Conservation (phyloP, 2,888 invertebrate genomes). For the Lycocerus yunnanus region DNA sequence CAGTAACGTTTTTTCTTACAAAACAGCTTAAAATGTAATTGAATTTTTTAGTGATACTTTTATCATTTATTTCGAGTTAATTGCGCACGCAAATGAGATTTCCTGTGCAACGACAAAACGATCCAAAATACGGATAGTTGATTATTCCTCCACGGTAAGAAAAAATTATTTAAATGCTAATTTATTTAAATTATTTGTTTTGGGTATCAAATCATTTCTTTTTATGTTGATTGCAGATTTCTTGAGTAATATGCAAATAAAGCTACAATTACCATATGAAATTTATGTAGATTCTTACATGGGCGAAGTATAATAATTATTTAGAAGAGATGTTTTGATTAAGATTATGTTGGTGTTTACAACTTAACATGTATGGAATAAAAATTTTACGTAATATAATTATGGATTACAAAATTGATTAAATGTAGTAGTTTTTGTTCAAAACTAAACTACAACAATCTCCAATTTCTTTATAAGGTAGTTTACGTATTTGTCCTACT, state of each 20-base stretch:
- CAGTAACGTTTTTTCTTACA: conserved; percentile 22
- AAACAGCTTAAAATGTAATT: conserved; percentile 21
- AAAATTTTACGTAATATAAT: not conserved
- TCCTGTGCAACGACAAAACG: not conserved
- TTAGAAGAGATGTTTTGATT: not conserved
- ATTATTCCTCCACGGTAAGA: not conserved
- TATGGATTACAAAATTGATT: not conserved
- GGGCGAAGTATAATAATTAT: not conserved
- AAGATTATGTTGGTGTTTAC: not conserved
- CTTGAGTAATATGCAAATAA: conserved; percentile 17
- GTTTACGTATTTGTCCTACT: no score
- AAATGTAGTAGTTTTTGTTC: no score
- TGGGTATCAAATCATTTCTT: conserved; percentile 4
- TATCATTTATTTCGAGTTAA: not conserved
- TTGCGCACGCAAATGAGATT: not conserved
- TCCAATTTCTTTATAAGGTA: not conserved
- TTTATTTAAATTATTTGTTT: conserved; percentile 25
- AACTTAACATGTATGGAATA: not conserved
- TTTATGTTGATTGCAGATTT: conserved; percentile 9
- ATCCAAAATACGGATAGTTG: conserved; percentile 2
- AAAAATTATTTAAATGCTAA: conserved; percentile 24
- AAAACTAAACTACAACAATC: not conserved
- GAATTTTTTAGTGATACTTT: not conserved
- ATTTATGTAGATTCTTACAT: not conserved
- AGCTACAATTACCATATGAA: conserved; percentile 11